Base-by-base conservation (phyloP, 1,140 invertebrate genomes). In the Lucilia sericata region DNA sequence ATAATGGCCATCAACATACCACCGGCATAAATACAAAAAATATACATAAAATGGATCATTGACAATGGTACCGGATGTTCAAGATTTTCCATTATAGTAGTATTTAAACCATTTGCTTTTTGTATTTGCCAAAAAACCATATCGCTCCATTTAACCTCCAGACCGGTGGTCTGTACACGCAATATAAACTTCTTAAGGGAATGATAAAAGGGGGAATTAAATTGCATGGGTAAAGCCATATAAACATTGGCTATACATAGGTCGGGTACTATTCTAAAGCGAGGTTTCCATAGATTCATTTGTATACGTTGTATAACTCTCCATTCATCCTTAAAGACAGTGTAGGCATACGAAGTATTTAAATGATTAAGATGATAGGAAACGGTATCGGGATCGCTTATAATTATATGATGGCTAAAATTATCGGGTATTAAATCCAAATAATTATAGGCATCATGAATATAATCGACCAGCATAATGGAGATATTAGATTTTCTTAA, bases 191-290 rank as follows among this genome's bases (percentile, higher is more conserved):
- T 87, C 74, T 88, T 87, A 5, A 89, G 83, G 30, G 88, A 86
- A 10, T 88, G 87, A 88, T 87, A 89, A 21, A 89, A 25, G 8
- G 85, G 85, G 0, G 87, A 89, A 74, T 89, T 88, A 86, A 88
- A 87, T 81, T 88, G 88, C 14, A 89, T 78, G 8, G 88, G 88
- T 74, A 87, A 89, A 42, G 87, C 86, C 60, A 89, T 83, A 78
- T 89, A 88, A 2, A 86, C 88, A 83, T 88, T 88, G 7, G 87
- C 87, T 7, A 89, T 88, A 70, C 88, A 89, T 14, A 89, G 88
- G 75, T 85, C 84, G 70, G 74, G 86, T 81, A 49, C 76, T 12
- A 80, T 49, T 25, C 19, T 25, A 25, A 80, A 80, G 25, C 42
- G 42, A 13, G 76, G 76, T 5, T 49, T 49, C 76, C 76, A 80